phyloP scores from a whole-genome alignment of 2,888 invertebrate species.

The Smittia sp. region DNA sequence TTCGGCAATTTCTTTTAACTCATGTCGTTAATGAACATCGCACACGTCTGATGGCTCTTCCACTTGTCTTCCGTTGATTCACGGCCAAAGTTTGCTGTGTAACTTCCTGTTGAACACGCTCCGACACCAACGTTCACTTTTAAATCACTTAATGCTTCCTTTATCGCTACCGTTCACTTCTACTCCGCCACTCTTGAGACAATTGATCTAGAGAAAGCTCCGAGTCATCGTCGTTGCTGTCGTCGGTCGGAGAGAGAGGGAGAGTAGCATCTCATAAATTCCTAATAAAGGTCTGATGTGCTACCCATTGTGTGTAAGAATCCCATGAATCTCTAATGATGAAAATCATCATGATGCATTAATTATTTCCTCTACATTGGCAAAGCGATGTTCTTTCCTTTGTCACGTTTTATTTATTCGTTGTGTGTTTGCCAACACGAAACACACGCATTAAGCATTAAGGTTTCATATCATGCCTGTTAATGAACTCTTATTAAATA shows the following conservation, averaged over 20 bases:
- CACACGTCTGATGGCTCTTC: too few species aligned
- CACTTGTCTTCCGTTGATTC: too few species aligned
- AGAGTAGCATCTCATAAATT: background rate
- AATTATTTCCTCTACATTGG: constrained; percentile 24
- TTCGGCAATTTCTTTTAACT: too few species aligned
- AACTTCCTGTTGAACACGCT: too few species aligned
- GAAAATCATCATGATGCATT: constrained; percentile 39
- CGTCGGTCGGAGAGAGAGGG: background rate
- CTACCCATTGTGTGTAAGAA: background rate
- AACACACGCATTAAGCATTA: background rate
- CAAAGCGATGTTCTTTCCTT: background rate
- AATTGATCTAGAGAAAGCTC: too few species aligned
- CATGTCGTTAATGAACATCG: too few species aligned
- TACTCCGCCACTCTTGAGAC: too few species aligned
- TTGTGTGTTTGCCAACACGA: background rate
- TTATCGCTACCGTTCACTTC: too few species aligned
- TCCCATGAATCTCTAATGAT: constrained; percentile 20
- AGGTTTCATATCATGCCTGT: constrained; percentile 32
- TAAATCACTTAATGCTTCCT: too few species aligned
- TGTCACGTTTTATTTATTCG: constrained; percentile 27
- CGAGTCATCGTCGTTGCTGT: too few species aligned
- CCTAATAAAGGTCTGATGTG: constrained; percentile 1
- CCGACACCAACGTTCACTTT: too few species aligned
- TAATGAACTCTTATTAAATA: constrained; percentile 38
- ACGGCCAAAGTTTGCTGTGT: too few species aligned